These are phyloP conservation scores for Danionella dracula DNA, from an alignment of 2,797 vertebrate species.

Conservation along the genomic window DNA sequence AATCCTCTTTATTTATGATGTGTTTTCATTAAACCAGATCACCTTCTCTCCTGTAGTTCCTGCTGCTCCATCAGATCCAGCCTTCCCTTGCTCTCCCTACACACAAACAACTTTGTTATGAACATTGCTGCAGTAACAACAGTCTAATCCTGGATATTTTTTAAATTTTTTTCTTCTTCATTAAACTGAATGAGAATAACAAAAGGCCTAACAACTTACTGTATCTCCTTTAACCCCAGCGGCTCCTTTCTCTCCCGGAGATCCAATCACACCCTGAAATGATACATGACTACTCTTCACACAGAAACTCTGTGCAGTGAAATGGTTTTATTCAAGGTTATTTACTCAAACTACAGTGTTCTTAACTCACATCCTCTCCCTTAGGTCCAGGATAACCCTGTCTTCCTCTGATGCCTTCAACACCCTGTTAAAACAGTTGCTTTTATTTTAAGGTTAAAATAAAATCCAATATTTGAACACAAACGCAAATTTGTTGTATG, in stretches of 20 bases:
- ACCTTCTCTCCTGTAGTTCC: slow-evolving; percentile 69
- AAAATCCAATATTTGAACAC: not conserved
- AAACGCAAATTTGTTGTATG: too few relatives aligned
- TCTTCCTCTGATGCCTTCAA: slow-evolving; percentile 71
- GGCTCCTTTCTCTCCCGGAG: slow-evolving; percentile 58
- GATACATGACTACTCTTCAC: not conserved
- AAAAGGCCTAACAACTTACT: slow-evolving; percentile 55
- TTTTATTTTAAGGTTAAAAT: not conserved
- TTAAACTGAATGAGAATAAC: not conserved
- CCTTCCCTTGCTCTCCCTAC: slow-evolving; percentile 63
- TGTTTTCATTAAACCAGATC: not conserved
- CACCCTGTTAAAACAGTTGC: slow-evolving; percentile 59
- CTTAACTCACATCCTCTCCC: slow-evolving; percentile 66
- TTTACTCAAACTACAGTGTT: not conserved
- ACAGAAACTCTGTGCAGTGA: too few relatives aligned
- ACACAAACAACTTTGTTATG: not conserved
- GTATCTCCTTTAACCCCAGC: slow-evolving; percentile 64
- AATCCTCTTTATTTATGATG: too few relatives aligned
- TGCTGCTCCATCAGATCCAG: slow-evolving; percentile 62
- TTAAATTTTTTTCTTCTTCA: not conserved
- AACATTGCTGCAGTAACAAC: not conserved
- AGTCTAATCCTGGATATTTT: too few relatives aligned
- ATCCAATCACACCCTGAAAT: slow-evolving; percentile 64
- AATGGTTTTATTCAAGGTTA: too few relatives aligned
- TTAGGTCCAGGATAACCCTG: slow-evolving; percentile 65